Evolutionary conservation across 23 tunicate species (phyloP).

Genomic region (Halocynthia aurantium): DNA sequence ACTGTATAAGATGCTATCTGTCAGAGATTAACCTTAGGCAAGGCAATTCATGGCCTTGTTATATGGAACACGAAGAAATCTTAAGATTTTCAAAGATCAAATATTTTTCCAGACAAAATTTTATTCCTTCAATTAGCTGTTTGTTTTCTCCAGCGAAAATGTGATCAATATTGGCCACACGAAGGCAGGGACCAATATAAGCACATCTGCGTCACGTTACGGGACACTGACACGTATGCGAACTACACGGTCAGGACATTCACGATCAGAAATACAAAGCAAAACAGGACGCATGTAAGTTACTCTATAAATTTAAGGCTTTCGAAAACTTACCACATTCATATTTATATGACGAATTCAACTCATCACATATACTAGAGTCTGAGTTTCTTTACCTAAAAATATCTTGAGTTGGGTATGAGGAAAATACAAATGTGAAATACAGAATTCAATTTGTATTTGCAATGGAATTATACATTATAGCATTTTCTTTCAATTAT

Average conservation of each 20-base stretch:
- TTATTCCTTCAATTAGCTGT: too few relatives aligned
- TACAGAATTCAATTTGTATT: too few relatives aligned
- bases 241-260: constrained; percentile 71
- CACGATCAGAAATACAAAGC: constrained; percentile 55
- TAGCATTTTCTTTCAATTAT: too few relatives aligned
- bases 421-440: background rate
- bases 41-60: background rate
- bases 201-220: constrained; percentile 57
- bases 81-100: background rate
- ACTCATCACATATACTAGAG: background rate
- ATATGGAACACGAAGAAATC: too few relatives aligned
- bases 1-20: too few relatives aligned
- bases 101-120: background rate
- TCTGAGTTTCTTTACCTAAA: background rate
- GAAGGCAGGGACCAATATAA: constrained; percentile 90
- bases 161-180: constrained; percentile 92
- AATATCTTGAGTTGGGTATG: background rate
- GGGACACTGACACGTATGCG: constrained; percentile 57
- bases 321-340: background rate
- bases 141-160: constrained; percentile 44
- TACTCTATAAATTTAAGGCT: background rate
- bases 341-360: background rate
- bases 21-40: too few relatives aligned
- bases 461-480: too few relatives aligned
- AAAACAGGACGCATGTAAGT: constrained; percentile 40